Base-by-base conservation (phyloP, 2,888 invertebrate species). In the Phyto melanocephala region DNA sequence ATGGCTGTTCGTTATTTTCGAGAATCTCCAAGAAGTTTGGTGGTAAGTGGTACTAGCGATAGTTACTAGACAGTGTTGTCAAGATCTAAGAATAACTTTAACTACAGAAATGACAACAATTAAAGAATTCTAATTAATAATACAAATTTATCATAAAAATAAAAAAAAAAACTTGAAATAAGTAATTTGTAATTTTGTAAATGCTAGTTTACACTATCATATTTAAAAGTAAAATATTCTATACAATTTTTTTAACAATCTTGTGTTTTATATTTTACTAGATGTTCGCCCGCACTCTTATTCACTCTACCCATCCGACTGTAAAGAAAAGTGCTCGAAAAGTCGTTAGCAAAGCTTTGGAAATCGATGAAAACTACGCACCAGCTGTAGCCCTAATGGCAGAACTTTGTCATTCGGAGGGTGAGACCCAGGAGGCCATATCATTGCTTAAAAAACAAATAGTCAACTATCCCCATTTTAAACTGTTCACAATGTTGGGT, bases 271-370 rank as follows among this genome's bases (percentile, higher is more conserved):
- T 28, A 5, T 6, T 5, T 28, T 28, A 42, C 40, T 88, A 96
- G 95, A 92, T 96, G 84, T 95, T 95, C 88, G 96, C 95, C 0
- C 94, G 94, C 70, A 95, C 95, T 0, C 90, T 96, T 63, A 92
- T 95, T 85, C 86, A 87, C 22, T 87, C 87, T 0, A 94, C 94
- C 87, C 95, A 95, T 90, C 93, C 93, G 1, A 85, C 84, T 6
- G 86, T 87, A 0, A 89, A 89, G 58, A 87, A 87, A 42, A 93
- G 94, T 89, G 95, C 95, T 0, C 94, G 94, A 87, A 93, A 93
- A 65, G 93, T 95, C 45, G 91, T 96, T 58, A 95, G 95, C 88
- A 95, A 94, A 87, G 95, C 96, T 0, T 91, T 96, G 58, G 92
- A 93, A 78, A 93, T 94, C 83, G 96, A 96, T 87, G 94, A 94